Percentiles rank a stretch among this genome's conserved stretches.
Conservation (phyloP, 2,888 invertebrate genomes). For the Agonopterix subpropinquella region DNA sequence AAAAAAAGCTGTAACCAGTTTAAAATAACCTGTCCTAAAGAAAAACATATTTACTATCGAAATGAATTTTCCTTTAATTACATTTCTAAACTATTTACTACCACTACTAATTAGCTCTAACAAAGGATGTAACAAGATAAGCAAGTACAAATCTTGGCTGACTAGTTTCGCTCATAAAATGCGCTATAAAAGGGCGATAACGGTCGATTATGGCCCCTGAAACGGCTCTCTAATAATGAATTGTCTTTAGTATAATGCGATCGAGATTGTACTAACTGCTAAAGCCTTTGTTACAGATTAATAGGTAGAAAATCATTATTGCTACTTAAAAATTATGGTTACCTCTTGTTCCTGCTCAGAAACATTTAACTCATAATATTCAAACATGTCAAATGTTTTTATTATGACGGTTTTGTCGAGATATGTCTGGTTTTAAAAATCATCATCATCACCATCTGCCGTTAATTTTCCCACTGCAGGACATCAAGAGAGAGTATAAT, state of each 20-base stretch:
- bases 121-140: conserved; percentile 53
- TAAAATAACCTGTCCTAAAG: too few relatives aligned
- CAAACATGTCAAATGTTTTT: too few relatives aligned
- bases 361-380: too few relatives aligned
- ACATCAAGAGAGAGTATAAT: too few relatives aligned
- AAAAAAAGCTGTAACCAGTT: too few relatives aligned
- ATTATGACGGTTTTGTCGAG: too few relatives aligned
- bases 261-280: conserved; percentile 49
- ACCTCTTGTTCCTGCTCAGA: too few relatives aligned
- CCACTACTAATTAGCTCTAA: conserved; percentile 47
- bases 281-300: conserved; percentile 42
- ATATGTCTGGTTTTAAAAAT: too few relatives aligned
- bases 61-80: neutral
- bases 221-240: conserved; percentile 74
- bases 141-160: conserved; percentile 55
- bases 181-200: conserved; percentile 75
- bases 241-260: conserved; percentile 71
- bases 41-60: too few relatives aligned
- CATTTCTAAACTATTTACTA: conserved; percentile 2
- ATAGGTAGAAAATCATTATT: conserved; percentile 35
- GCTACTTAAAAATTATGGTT: conserved; percentile 16
- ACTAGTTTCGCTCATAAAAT: conserved; percentile 74
- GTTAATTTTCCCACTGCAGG: too few relatives aligned
- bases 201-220: conserved; percentile 65
- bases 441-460: too few relatives aligned